A percentile compares a stretch with the other conserved stretches of the same genome.
Conservation (phyloP, 2,888 invertebrate genomes). For the Dilophus febrilis region DNA sequence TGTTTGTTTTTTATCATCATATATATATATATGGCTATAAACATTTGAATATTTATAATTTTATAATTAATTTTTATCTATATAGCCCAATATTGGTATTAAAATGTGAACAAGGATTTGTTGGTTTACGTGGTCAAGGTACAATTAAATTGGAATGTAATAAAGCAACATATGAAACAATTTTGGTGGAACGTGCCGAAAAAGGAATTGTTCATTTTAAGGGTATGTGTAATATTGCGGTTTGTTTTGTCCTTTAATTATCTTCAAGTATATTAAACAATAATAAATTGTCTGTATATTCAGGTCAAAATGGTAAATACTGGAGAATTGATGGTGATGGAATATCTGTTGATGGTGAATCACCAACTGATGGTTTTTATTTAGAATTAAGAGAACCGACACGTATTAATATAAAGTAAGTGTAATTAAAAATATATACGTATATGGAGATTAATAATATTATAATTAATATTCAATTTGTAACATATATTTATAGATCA, state of each 20-base stretch:
- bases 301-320: slow-evolving; percentile 83
- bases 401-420: slow-evolving; percentile 71
- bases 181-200: slow-evolving; percentile 75
- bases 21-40: neutral
- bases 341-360: slow-evolving; percentile 70
- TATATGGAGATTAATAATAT: too few species aligned
- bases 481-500: slow-evolving; percentile 18
- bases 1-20: too few species aligned
- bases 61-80: neutral
- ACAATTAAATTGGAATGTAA: slow-evolving; percentile 83
- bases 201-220: slow-evolving; percentile 83
- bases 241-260: neutral
- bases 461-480: neutral
- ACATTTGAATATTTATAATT: neutral
- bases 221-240: slow-evolving; percentile 44
- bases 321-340: slow-evolving; percentile 84
- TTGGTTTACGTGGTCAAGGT: slow-evolving; percentile 67
- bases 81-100: slow-evolving; percentile 76
- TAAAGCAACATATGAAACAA: slow-evolving; percentile 86
- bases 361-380: slow-evolving; percentile 68
- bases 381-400: slow-evolving; percentile 87
- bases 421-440: too few species aligned
- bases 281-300: neutral
- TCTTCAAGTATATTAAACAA: neutral
- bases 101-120: slow-evolving; percentile 91